Evolutionary conservation across 2,888 invertebrate species (phyloP).

Genomic region (Cheilosia urbana): DNA sequence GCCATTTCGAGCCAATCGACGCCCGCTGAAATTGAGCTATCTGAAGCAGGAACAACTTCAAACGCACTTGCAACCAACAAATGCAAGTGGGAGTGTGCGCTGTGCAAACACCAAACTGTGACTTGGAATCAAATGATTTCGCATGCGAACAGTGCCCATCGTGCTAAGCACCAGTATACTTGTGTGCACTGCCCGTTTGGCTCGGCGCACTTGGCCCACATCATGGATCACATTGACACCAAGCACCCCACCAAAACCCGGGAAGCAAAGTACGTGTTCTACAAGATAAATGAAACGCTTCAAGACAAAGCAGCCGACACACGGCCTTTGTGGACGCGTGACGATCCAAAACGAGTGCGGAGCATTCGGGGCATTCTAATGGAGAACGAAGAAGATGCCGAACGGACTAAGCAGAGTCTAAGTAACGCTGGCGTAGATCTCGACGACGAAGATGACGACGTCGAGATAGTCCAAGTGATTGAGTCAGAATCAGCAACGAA

Average conservation of each 20-base stretch:
- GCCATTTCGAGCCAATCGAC: not conserved
- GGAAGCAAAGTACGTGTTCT: constrained; percentile 77
- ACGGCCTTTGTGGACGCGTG: constrained; percentile 86
- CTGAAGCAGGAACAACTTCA: constrained; percentile 21
- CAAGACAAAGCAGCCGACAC: constrained; percentile 76
- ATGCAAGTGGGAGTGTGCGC: constrained; percentile 74
- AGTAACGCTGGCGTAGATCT: constrained; percentile 50
- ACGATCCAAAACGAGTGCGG: constrained; percentile 85
- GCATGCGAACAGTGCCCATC: constrained; percentile 84
- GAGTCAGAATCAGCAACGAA: constrained; percentile 44
- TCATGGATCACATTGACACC: constrained; percentile 86
- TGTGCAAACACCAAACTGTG: constrained; percentile 77
- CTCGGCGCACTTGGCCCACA: constrained; percentile 85
- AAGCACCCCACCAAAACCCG: constrained; percentile 84
- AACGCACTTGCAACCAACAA: constrained; percentile 3
- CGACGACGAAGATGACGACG: constrained; percentile 65
- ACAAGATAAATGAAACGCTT: constrained; percentile 51
- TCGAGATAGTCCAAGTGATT: constrained; percentile 57
- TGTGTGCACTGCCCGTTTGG: constrained; percentile 88
- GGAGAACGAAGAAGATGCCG: constrained; percentile 84
- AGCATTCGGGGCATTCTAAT: constrained; percentile 87
- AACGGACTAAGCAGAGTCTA: constrained; percentile 51
- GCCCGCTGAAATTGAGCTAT: constrained; percentile 27
- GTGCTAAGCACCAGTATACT: constrained; percentile 88
- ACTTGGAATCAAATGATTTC: constrained; percentile 74